Evolutionary conservation across 2,797 vertebrate species (phyloP), one percentile per base, ranked within the genome.

Genomic region (Garrulus glandarius): DNA sequence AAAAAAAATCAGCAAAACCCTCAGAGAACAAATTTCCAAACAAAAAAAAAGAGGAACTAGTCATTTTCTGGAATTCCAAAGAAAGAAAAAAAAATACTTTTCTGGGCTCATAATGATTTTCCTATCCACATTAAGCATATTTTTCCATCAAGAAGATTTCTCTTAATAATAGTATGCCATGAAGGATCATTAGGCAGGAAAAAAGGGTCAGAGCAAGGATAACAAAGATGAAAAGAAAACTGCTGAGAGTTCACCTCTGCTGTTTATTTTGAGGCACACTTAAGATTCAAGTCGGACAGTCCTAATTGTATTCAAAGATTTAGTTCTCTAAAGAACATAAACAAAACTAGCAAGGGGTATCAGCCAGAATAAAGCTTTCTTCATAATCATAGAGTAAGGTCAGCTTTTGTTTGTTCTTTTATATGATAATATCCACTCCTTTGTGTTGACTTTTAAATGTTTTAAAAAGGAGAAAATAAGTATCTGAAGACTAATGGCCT

Each of bases 261-360:
- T 98, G 93, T 98, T 98, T 98, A 96, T 98, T 97, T 95, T 97
- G 94, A 97, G 92, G 94, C 97, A 97, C 94, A 57, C 95, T 97
- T 95, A 81, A 95, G 91, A 96, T 96, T 92, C 29, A 0, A 96
- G 79, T 89, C 2, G 5, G 89, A 94, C 83, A 84, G 93, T 92
- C 85, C 76, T 91, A 92, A 96, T 82, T 92, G 55, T 91, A 97
- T 96, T 94, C 95, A 96, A 96, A 97, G 96, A 93, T 95, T 93
- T 79, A 32, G 50, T 91, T 94, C 88, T 97, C 92, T 96, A 88
- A 97, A 87, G 94, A 98, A 95, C 39, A 97, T 91, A 98, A 97
- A 98, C 95, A 98, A 95, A 97, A 96, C 95, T 92, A 67, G 78
- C 67, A 63, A 85, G 97, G 97, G 97, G 96, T 12, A 44, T 72